Evolutionary conservation across 1,140 invertebrate genomes (phyloP).

Genomic region (Procambarus virginalis): DNA sequence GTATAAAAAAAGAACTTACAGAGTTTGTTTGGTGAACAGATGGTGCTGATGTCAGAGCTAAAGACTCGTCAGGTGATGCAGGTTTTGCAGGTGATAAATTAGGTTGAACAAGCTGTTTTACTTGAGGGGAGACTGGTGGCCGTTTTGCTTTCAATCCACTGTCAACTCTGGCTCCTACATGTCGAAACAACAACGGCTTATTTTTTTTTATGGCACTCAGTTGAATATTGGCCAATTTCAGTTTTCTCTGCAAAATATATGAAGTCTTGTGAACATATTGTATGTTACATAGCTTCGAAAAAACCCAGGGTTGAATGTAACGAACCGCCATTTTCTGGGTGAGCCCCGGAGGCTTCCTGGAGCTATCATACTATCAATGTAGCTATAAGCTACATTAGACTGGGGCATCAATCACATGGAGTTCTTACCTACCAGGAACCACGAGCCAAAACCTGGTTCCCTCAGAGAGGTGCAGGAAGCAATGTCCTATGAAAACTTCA

Average conservation of each 20-base stretch:
- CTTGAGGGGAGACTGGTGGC: not conserved
- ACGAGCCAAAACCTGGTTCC: too few species aligned
- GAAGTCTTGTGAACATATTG: not conserved
- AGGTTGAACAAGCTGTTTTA: not conserved
- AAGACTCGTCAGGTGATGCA: not conserved
- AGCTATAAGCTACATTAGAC: too few species aligned
- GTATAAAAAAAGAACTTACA: not conserved
- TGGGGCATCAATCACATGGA: too few species aligned
- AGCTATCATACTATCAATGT: too few species aligned
- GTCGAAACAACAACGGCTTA: slow-evolving; percentile 50
- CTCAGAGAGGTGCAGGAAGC: too few species aligned
- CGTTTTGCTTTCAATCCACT: slow-evolving; percentile 52
- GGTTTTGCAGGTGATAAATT: slow-evolving; percentile 9
- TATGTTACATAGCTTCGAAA: too few species aligned
- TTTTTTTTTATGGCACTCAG: slow-evolving; percentile 42
- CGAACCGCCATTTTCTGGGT: too few species aligned
- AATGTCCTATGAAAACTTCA: too few species aligned
- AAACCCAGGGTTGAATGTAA: too few species aligned
- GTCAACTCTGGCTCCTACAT: slow-evolving; percentile 51
- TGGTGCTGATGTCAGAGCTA: not conserved
- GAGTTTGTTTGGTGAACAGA: slow-evolving; percentile 15
- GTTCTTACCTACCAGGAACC: too few species aligned
- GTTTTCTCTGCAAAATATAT: slow-evolving; percentile 44
- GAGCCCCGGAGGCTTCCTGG: too few species aligned
- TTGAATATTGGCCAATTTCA: slow-evolving; percentile 55